Conservation (phyloP, 2,888 invertebrate species). For the Tanypteryx hageni region DNA sequence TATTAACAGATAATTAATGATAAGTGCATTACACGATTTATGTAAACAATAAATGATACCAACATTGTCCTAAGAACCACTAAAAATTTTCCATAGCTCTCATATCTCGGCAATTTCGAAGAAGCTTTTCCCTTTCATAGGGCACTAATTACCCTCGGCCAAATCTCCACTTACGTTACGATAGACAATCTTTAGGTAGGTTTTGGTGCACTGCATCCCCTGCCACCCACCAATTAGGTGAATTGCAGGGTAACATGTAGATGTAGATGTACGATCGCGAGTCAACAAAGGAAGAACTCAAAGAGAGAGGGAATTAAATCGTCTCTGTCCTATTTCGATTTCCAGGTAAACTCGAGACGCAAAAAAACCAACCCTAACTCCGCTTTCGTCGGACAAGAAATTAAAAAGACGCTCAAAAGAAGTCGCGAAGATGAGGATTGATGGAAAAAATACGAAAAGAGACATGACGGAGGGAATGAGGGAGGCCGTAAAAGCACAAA, state of each 20-base stretch:
- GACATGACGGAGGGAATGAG: neutral
- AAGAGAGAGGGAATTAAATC: conserved; percentile 4
- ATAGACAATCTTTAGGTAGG: too few relatives aligned
- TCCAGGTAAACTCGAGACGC: neutral
- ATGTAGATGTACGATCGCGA: too few relatives aligned
- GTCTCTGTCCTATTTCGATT: conserved; percentile 25
- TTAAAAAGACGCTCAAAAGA: neutral
- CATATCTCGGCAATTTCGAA: too few relatives aligned
- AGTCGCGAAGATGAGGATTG: neutral
- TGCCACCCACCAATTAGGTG: too few relatives aligned
- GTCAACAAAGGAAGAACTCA: neutral
- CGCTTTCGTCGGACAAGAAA: neutral
- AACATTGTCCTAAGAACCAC: too few relatives aligned
- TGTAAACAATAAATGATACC: too few relatives aligned
- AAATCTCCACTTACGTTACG: too few relatives aligned
- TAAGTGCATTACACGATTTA: too few relatives aligned
- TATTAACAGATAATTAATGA: too few relatives aligned
- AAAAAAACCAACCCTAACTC: conserved; percentile 15
- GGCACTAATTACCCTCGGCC: conserved; percentile 19
- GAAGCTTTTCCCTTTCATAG: neutral
- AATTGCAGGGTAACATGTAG: too few relatives aligned
- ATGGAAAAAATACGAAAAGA: neutral
- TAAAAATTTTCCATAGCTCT: too few relatives aligned
- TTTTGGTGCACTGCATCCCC: too few relatives aligned
- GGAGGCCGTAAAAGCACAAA: neutral